phyloP scores from a whole-genome alignment of 2,797 vertebrate species.

The Helostoma temminkii region DNA sequence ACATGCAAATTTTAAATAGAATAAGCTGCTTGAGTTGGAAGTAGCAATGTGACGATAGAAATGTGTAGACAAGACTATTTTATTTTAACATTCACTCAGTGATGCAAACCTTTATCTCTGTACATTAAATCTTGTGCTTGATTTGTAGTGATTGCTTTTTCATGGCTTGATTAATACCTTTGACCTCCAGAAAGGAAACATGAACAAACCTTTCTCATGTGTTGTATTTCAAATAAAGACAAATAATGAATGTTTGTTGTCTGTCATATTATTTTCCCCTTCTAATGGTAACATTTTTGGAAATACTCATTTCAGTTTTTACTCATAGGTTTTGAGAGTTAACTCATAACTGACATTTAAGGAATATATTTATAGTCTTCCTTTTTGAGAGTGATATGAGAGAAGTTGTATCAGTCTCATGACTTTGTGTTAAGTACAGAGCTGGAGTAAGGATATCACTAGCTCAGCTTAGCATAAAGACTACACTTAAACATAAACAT shows the following conservation, averaged over 20 bases:
- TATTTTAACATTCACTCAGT: slow-evolving; percentile 63
- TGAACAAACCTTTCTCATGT: slow-evolving; percentile 63
- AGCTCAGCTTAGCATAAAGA: too few relatives aligned
- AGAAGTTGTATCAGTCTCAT: too few relatives aligned
- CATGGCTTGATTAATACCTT: slow-evolving; percentile 57
- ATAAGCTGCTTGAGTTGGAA: slow-evolving; percentile 44
- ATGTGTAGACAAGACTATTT: slow-evolving; percentile 55
- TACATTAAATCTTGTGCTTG: slow-evolving; percentile 63
- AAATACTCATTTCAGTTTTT: too few relatives aligned
- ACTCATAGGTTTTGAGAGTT: too few relatives aligned
- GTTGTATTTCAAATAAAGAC: slow-evolving; percentile 68
- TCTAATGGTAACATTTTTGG: slow-evolving; percentile 14
- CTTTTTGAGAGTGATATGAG: too few relatives aligned
- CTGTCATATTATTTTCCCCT: slow-evolving; percentile 31
- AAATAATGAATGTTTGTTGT: slow-evolving; percentile 54
- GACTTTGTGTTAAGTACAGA: too few relatives aligned
- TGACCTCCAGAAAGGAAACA: slow-evolving; percentile 43
- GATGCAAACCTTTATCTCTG: slow-evolving; percentile 60
- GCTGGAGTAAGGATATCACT: too few relatives aligned
- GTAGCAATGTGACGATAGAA: slow-evolving; percentile 40
- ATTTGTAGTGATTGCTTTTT: slow-evolving; percentile 64
- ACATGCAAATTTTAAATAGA: slow-evolving; percentile 48
- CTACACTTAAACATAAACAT: too few relatives aligned
- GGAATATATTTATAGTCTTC: too few relatives aligned
- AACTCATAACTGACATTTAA: too few relatives aligned